Evolutionary conservation across 1,140 invertebrate genomes (phyloP).

Genomic region (Pogonus chalceus): DNA sequence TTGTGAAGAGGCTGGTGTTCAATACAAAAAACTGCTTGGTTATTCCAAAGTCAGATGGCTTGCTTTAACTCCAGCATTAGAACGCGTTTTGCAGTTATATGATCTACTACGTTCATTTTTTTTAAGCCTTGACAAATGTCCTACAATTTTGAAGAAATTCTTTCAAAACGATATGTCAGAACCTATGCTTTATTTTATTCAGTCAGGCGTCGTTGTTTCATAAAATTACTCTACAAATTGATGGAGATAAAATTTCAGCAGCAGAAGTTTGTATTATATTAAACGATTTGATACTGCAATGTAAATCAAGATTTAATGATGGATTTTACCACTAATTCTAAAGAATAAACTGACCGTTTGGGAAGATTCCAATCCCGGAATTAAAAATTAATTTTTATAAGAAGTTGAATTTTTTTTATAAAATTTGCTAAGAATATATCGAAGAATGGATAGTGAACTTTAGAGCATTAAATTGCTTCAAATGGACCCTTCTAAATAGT

Average conservation of each 20-base stretch:
- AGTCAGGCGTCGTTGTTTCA: neutral
- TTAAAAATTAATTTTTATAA: neutral
- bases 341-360: neutral
- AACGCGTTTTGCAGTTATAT: slow-evolving; percentile 1
- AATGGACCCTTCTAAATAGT: no score
- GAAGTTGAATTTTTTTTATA: neutral
- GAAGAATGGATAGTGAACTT: neutral
- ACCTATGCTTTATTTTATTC: neutral
- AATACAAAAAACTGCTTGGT: slow-evolving; percentile 5
- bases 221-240: neutral
- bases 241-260: neutral
- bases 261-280: neutral
- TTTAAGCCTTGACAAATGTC: neutral
- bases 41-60: slow-evolving; percentile 4
- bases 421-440: neutral
- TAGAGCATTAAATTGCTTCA: no score
- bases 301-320: neutral
- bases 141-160: neutral
- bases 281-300: no score
- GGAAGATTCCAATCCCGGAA: neutral
- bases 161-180: neutral
- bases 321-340: neutral
- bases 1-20: neutral
- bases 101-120: neutral
- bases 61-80: neutral